These are phyloP conservation scores for Abrostola triplasia DNA, from an alignment of 2,888 invertebrate genomes.

Conservation along the genomic window DNA sequence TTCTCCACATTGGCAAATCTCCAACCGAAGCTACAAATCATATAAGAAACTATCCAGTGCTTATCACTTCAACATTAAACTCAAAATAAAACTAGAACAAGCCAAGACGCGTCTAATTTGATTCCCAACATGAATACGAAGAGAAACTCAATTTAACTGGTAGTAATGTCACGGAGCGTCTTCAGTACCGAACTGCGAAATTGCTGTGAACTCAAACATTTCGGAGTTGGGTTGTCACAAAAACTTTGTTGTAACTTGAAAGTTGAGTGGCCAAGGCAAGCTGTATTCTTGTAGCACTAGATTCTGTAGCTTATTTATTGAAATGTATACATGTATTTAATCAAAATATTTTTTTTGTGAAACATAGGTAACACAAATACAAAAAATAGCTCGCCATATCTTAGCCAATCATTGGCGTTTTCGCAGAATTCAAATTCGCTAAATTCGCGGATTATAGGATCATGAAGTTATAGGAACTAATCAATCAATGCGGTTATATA, in stretches of 20 bases:
- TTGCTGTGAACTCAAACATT: constrained; percentile 74
- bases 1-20: neutral
- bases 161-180: constrained; percentile 57
- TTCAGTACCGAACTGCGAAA: constrained; percentile 65
- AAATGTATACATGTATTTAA: no score
- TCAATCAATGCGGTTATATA: no score
- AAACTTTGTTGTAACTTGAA: constrained; percentile 69
- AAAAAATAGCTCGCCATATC: no score
- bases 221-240: constrained; percentile 79
- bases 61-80: constrained; percentile 9
- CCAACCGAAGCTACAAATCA: neutral
- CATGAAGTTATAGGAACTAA: no score
- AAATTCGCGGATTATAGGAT: no score
- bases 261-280: constrained; percentile 26
- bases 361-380: no score
- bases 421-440: no score
- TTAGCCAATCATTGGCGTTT: no score
- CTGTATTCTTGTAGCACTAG: constrained; percentile 32
- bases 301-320: no score
- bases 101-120: constrained; percentile 51
- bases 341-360: no score
- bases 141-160: constrained; percentile 63
- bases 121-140: constrained; percentile 54
- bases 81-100: constrained; percentile 24
- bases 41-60: neutral